Base-by-base conservation (phyloP, 2,797 vertebrate species). In the Ceyx erithaca region DNA sequence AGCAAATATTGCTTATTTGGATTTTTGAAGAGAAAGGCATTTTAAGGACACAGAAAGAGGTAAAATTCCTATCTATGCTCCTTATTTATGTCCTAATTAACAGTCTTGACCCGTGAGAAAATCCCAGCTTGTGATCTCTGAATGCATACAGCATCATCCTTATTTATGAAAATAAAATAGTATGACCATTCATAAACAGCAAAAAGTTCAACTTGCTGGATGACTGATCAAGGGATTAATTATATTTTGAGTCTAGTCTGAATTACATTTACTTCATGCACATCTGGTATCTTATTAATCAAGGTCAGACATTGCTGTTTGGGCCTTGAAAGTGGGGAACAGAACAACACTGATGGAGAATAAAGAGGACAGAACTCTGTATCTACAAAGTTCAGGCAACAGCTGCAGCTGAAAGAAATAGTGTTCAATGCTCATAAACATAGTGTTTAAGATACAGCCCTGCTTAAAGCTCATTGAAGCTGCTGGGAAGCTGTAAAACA, bases 31-130 rank as follows among this genome's bases (percentile, higher is more conserved):
- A 90, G 84, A 93, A 91, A 93, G 89, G 89, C 46, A 71, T 90
- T 95, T 92, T 90, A 92, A 95, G 72, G 87, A 72, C 84, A 78
- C n/a, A 71, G 69, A 90, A 86, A 87, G 81, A 92, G 25, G 72
- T 57, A 90, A 66, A 95, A 69, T 80, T 87, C 92, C 92, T 92
- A 77, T 85, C 83, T 80, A 21, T 57, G 43, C 46, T 69, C 75
- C 62, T 89, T 85, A 93, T 89, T 94, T 66, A 62, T 69, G 72
- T 89, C 88, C 78, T 94, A 85, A 93, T 91, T 92, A 94, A 85
- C 57, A 87, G 72, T 21, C 35, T 71, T 92, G 81, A 94, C 71
- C 91, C 84, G 59, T 83, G 31, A 94, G 88, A 92, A 95, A 92
- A 58, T 20, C 49, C 28, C 41, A 90, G 48, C 33, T 94, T 87